Base-by-base conservation (phyloP, 1,140 invertebrate species). In the Macrobrachium rosenbergii region DNA sequence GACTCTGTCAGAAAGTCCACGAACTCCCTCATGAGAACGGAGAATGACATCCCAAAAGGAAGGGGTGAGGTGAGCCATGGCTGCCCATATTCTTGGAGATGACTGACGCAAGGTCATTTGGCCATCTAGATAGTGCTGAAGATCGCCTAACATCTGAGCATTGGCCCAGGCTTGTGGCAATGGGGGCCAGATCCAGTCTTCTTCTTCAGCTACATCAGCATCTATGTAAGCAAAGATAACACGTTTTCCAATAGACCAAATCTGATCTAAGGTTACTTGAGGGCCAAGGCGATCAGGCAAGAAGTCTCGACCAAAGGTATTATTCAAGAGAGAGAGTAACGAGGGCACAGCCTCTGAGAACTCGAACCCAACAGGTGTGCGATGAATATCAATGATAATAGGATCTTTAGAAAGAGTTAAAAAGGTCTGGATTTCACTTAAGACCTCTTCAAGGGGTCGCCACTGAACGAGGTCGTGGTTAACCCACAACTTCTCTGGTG, bases 51-150 rank as follows among this genome's bases (percentile, higher is more conserved):
- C 95, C 60, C 95, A 91, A 0, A 95, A 93, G 21, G 93, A 93
- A 2, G 96, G 95, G 0, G 96, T 97, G 45, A 96, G 93, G 92
- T 97, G 95, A 0, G 95, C 95, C 96, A 96, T 96, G 2, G 95
- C 94, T 0, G 96, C 95, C 94, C 95, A 95, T 43, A 95, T 90
- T 1, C 94, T 75, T 92, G 92, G 28, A 91, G 92, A 88, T 79
- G 90, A 79, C 85, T 82, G 77, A 87, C 90, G 59, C 89, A 91
- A 89, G 91, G 91, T 62, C 88, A 94, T 92, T 5, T 92, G 91
- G 17, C 91, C 90, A 76, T 94, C 23, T 16, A 90, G 60, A 78
- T 81, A 89, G 5, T 37, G 75, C 78, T 90, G 77, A 17, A 91
- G 73, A 14, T 90, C 78, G 16, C 89, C 82, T 19, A 91, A 59